A percentile compares a stretch with the other conserved stretches of the same genome.
phyloP scores from a whole-genome alignment of 1,140 invertebrate genomes.

The Rhagoletis pomonella region DNA sequence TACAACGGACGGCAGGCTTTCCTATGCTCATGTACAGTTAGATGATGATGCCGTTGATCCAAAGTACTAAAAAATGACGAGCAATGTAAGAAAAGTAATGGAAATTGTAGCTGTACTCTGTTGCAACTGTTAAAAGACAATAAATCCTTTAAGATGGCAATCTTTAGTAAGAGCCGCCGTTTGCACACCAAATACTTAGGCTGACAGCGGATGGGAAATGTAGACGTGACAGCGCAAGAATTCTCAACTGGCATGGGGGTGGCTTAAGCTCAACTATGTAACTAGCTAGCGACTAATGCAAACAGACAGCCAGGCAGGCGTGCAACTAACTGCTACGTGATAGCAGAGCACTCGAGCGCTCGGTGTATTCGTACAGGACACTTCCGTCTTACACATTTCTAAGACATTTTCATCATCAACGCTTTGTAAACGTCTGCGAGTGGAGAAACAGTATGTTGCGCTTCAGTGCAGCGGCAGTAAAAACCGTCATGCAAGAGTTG shows the following conservation, averaged over 20 bases:
- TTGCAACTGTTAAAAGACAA: slow-evolving; percentile 20
- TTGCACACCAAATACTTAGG: not conserved
- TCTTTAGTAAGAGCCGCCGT: not conserved
- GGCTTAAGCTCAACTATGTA: not conserved
- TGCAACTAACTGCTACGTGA: not conserved
- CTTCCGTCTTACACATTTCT: slow-evolving; percentile 7
- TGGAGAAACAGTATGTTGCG: not conserved
- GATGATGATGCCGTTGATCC: not conserved
- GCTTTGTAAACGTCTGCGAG: not conserved
- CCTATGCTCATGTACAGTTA: not conserved
- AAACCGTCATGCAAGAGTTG: not conserved
- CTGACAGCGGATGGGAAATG: not conserved
- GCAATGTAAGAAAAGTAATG: not conserved
- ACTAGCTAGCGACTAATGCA: not conserved
- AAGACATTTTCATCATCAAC: not conserved
- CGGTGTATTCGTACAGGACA: slow-evolving; percentile 14
- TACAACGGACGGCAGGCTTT: too few relatives aligned
- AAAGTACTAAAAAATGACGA: not conserved
- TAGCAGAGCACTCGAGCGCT: not conserved
- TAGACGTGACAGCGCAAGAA: not conserved
- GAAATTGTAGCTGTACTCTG: not conserved
- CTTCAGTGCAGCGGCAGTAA: slow-evolving; percentile 30
- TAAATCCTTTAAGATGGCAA: slow-evolving; percentile 37
- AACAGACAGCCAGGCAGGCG: not conserved
- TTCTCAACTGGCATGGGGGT: not conserved